Conservation (phyloP, 2,113 vertebrate species). For the Rattus rattus region DNA sequence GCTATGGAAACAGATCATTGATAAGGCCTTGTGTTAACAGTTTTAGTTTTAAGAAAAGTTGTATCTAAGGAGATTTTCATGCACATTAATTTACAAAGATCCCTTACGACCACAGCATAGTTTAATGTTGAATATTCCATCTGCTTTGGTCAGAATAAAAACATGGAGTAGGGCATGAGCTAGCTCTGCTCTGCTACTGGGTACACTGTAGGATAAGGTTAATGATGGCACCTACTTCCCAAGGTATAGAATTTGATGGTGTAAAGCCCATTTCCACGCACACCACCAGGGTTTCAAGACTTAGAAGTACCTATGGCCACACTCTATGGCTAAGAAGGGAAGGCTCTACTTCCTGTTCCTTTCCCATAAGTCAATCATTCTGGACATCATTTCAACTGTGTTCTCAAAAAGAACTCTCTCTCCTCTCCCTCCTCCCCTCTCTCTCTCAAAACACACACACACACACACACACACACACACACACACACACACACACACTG, state of each 20-base stretch:
- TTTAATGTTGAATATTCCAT: background rate
- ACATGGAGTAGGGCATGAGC: background rate
- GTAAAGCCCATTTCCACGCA: background rate
- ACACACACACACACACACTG: too few relatives aligned
- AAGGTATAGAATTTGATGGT: background rate
- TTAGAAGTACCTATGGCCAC: background rate
- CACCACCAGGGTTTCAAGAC: background rate
- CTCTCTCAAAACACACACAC: too few relatives aligned
- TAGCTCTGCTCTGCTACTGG: background rate
- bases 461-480: too few relatives aligned
- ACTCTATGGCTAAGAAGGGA: background rate
- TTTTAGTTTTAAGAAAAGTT: conserved; percentile 28
- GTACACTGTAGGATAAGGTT: background rate
- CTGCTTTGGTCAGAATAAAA: conserved; percentile 14
- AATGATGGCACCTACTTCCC: background rate
- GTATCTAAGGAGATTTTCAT: conserved; percentile 7
- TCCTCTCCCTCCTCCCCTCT: too few relatives aligned
- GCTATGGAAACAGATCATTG: conserved; percentile 2
- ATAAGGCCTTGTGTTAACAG: background rate
- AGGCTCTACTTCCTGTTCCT: fast-evolving
- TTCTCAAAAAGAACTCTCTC: background rate
- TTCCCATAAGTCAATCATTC: background rate
- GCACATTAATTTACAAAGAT: background rate
- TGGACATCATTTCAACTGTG: background rate
- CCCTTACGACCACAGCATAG: background rate